phyloP scores from a whole-genome alignment of 2,797 vertebrate genomes.

The Sebastes kiyomatsui region DNA sequence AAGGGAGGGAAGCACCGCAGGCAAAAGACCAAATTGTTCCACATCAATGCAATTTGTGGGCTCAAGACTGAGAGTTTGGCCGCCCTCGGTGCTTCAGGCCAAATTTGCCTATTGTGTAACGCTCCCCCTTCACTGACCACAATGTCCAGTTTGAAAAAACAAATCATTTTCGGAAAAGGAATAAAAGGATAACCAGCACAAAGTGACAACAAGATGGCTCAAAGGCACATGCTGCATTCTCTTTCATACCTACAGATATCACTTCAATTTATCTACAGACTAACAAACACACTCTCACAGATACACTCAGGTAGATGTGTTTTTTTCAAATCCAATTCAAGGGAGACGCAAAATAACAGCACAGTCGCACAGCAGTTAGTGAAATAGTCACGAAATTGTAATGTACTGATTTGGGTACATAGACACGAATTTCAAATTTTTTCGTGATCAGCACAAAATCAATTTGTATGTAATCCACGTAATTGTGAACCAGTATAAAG shows the following conservation, averaged over 20 bases:
- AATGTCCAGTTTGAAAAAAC: constrained; percentile 51
- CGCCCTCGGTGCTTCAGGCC: constrained; percentile 61
- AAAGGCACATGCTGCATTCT: constrained; percentile 81
- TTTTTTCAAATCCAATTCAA: not conserved
- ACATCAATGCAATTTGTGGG: constrained; percentile 73
- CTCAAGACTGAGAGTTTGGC: constrained; percentile 74
- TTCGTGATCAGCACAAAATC: too few relatives aligned
- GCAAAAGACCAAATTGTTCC: constrained; percentile 72
- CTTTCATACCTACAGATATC: constrained; percentile 28
- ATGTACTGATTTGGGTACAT: too few relatives aligned
- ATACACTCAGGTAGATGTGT: not conserved
- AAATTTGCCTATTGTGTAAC: constrained; percentile 70
- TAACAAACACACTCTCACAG: constrained; percentile 25
- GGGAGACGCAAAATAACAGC: not conserved
- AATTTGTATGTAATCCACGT: too few relatives aligned
- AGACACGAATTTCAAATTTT: fast-evolving
- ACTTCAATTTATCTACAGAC: not conserved
- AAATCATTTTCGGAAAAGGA: constrained; percentile 66
- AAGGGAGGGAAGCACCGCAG: constrained; percentile 58
- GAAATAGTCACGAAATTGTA: too few relatives aligned
- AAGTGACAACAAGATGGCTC: constrained; percentile 39
- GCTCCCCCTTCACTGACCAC: constrained; percentile 61
- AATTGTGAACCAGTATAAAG: too few relatives aligned
- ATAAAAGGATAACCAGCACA: constrained; percentile 71
- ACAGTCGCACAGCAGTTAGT: too few relatives aligned